A percentile compares a stretch with the other conserved stretches of the same genome.
phyloP scores from a whole-genome alignment of 2,888 invertebrate genomes.

The Scaptomyza flava region DNA sequence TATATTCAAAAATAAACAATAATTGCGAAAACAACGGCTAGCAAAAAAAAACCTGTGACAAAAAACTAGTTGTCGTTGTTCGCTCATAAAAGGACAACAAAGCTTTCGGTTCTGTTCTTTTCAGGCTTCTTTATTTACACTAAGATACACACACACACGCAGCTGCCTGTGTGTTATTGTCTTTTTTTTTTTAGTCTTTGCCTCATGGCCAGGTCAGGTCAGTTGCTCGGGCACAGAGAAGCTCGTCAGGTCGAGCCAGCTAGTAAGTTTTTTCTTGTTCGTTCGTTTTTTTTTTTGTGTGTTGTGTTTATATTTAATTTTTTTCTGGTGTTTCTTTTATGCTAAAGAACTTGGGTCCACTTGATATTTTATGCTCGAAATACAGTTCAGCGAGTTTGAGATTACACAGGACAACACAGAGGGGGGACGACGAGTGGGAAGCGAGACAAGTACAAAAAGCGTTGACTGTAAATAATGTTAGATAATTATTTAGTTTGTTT shows the following conservation, averaged over 20 bases:
- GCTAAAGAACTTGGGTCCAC: constrained; percentile 28
- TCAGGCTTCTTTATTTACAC: constrained; percentile 64
- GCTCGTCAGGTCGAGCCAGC: constrained; percentile 24
- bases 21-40: constrained; percentile 25
- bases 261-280: constrained; percentile 9
- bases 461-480: constrained; percentile 74
- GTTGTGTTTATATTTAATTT: constrained; percentile 10
- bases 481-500: constrained; percentile 76
- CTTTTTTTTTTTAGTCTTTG: constrained; percentile 15
- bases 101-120: constrained; percentile 33
- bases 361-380: constrained; percentile 72
- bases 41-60: not conserved
- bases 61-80: not conserved
- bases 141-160: constrained; percentile 37
- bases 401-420: constrained; percentile 43
- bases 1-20: constrained; percentile 35
- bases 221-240: constrained; percentile 21
- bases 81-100: constrained; percentile 41
- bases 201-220: constrained; percentile 39
- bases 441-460: constrained; percentile 42
- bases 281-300: not conserved
- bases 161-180: not conserved
- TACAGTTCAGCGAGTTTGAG: constrained; percentile 74
- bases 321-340: constrained; percentile 15
- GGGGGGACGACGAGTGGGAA: not conserved